Conservation (phyloP, 1,140 invertebrate genomes). For the Oryzaephilus surinamensis region DNA sequence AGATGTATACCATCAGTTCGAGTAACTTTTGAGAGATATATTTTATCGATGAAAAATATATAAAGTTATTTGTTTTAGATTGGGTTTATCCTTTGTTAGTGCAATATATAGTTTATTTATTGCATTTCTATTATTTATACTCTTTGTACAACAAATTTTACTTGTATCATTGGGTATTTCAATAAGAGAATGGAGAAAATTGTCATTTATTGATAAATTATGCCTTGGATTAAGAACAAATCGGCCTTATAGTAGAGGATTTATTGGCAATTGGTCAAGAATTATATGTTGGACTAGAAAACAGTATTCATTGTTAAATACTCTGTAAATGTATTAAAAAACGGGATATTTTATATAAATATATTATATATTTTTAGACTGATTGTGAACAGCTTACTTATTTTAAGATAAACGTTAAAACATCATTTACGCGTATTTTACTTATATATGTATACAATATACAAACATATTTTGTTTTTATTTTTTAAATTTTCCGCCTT, state of each 20-base stretch:
- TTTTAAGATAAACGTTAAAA: too few species aligned
- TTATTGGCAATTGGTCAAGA: slow-evolving; percentile 25
- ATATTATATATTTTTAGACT: not conserved
- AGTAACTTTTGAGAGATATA: slow-evolving; percentile 42
- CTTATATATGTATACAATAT: too few species aligned
- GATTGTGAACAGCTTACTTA: too few species aligned
- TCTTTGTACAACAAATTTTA: slow-evolving; percentile 24
- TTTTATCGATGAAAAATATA: slow-evolving; percentile 5
- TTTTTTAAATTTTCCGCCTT: too few species aligned
- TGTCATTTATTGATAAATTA: slow-evolving; percentile 21
- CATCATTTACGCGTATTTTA: too few species aligned
- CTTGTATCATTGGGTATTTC: slow-evolving; percentile 26
- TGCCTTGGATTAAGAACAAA: slow-evolving; percentile 20
- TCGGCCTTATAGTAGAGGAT: slow-evolving; percentile 19
- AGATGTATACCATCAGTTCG: slow-evolving; percentile 55
- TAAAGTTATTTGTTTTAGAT: slow-evolving; percentile 22
- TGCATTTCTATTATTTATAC: slow-evolving; percentile 16
- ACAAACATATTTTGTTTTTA: too few species aligned
- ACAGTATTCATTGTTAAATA: not conserved
- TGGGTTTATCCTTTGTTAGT: slow-evolving; percentile 28
- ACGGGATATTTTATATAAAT: not conserved
- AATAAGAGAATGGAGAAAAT: slow-evolving; percentile 24
- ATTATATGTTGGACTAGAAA: slow-evolving; percentile 16
- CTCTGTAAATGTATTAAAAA: not conserved
- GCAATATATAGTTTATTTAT: slow-evolving; percentile 28